A percentile compares a stretch with the other conserved stretches of the same genome.
These are phyloP conservation scores for Trisateles emortualis DNA, from an alignment of 2,888 invertebrate genomes.

Conservation along the genomic window DNA sequence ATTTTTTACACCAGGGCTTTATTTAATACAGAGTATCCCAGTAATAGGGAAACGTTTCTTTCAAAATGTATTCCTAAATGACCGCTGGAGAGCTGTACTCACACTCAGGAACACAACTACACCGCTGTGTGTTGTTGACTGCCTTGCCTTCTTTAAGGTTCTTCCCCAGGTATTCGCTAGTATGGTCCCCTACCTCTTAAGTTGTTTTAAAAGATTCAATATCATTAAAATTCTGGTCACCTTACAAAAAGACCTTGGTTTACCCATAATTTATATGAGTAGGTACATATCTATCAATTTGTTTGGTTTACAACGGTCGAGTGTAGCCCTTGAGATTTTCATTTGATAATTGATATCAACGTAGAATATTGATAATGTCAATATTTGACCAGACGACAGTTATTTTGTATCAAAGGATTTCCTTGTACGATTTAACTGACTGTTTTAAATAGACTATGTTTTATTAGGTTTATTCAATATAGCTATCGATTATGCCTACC, in stretches of 20 bases:
- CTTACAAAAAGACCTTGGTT: slow-evolving; percentile 52
- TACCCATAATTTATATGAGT: slow-evolving; percentile 47
- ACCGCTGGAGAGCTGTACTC: too few species aligned
- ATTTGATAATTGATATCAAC: slow-evolving; percentile 69
- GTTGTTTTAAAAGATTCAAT: not conserved
- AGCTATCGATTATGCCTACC: too few species aligned
- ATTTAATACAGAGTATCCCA: too few species aligned
- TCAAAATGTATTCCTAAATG: too few species aligned
- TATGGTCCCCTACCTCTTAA: too few species aligned
- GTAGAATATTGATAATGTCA: slow-evolving; percentile 59
- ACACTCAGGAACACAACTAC: too few species aligned
- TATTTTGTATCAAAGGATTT: slow-evolving; percentile 62
- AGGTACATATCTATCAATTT: slow-evolving; percentile 60
- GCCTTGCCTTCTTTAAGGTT: too few species aligned
- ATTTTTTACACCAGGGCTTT: too few species aligned
- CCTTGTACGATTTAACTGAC: slow-evolving; percentile 57
- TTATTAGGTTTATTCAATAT: not conserved
- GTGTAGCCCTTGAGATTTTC: slow-evolving; percentile 67
- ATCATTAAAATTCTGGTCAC: slow-evolving; percentile 27
- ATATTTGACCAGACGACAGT: slow-evolving; percentile 67
- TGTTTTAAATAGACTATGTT: slow-evolving; percentile 16
- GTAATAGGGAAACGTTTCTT: too few species aligned
- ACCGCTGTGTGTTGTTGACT: too few species aligned
- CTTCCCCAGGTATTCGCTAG: too few species aligned
- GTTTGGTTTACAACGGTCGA: slow-evolving; percentile 73